phyloP scores from a whole-genome alignment of 2,888 invertebrate species.

The Elysia crispata region DNA sequence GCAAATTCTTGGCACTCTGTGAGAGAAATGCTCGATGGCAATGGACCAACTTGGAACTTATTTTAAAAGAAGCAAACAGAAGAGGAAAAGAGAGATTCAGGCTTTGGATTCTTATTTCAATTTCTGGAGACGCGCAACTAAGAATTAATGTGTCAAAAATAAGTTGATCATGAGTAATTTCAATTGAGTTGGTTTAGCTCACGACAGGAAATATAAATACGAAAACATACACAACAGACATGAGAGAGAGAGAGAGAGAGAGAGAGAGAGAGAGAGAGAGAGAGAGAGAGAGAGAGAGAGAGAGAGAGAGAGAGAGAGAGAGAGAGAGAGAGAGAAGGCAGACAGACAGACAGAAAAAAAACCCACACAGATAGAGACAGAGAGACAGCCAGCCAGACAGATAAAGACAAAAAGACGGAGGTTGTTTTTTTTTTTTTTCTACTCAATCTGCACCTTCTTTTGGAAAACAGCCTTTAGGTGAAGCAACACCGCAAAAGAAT shows the following conservation, averaged over 20 bases:
- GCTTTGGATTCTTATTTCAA: too few species aligned
- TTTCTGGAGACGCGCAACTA: not conserved
- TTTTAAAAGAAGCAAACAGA: too few species aligned
- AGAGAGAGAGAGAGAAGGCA: not conserved
- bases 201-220: not conserved
- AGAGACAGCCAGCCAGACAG: not conserved
- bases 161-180: too few species aligned
- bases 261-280: conserved; percentile 18
- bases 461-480: too few species aligned
- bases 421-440: too few species aligned
- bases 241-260: conserved; percentile 21
- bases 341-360: not conserved
- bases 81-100: too few species aligned
- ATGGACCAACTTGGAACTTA: too few species aligned
- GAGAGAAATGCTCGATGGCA: too few species aligned
- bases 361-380: not conserved
- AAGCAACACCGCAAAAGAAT: not conserved
- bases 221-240: conserved; percentile 22
- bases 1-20: too few species aligned
- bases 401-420: too few species aligned
- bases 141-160: not conserved
- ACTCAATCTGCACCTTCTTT: too few species aligned
- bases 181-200: too few species aligned
- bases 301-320: not conserved
- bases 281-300: conserved; percentile 12